phyloP scores from a whole-genome alignment of 2,113 vertebrate species.

The Columba janthina region DNA sequence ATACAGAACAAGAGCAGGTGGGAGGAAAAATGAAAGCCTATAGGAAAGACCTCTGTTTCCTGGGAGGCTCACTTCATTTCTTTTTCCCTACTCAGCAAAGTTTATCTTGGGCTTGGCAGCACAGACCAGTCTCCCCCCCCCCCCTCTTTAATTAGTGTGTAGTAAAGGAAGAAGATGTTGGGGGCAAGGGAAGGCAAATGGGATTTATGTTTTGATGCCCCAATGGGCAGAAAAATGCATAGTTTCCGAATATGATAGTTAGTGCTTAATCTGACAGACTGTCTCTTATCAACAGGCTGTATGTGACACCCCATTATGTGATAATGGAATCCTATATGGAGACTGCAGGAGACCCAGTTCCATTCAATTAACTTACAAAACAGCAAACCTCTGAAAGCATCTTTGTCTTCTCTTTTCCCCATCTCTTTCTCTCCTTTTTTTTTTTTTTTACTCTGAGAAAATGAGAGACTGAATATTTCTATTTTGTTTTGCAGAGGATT shows the following conservation, averaged over 20 bases:
- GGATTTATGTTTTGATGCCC: slow-evolving; percentile 44
- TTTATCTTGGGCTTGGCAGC: slow-evolving; percentile 1
- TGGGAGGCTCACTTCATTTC: slow-evolving; percentile 25
- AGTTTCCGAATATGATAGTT: slow-evolving; percentile 48
- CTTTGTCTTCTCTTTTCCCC: slow-evolving; percentile 13
- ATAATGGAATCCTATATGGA: slow-evolving; percentile 54
- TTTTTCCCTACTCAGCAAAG: slow-evolving; percentile 43
- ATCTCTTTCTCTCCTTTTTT: background rate
- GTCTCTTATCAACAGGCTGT: slow-evolving; percentile 48
- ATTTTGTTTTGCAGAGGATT: slow-evolving; percentile 64
- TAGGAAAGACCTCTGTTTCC: slow-evolving; percentile 20
- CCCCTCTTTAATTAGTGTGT: slow-evolving; percentile 23
- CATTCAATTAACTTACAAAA: slow-evolving; percentile 52
- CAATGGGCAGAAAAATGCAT: slow-evolving; percentile 19
- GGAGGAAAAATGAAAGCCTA: background rate
- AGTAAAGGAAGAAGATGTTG: background rate
- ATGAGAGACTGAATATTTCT: slow-evolving; percentile 56
- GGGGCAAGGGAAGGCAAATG: background rate
- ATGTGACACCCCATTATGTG: slow-evolving; percentile 45
- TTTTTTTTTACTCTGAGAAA: slow-evolving; percentile 32
- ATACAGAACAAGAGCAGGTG: background rate
- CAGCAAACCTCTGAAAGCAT: slow-evolving; percentile 41
- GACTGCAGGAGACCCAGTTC: slow-evolving; percentile 49
- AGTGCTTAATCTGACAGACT: slow-evolving; percentile 58
- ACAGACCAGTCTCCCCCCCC: background rate